phyloP scores from a whole-genome alignment of 2,113 vertebrate genomes.

The Chaetodon auriga region DNA sequence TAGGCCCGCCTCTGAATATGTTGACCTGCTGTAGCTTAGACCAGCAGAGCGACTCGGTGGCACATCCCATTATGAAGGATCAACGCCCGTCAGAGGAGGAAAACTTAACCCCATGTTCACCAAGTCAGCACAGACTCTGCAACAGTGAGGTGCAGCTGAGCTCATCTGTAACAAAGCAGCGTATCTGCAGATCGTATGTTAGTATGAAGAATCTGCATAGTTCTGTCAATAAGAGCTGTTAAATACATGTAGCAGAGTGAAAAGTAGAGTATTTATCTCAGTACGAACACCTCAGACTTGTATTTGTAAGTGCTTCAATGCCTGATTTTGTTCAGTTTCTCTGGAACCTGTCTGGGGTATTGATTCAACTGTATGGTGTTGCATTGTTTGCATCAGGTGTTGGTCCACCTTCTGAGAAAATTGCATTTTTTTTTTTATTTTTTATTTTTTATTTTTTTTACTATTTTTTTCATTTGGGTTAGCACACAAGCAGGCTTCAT shows the following conservation, averaged over 20 bases:
- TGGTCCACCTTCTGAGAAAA: background rate
- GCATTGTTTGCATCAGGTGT: too few relatives aligned
- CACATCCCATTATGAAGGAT: slow-evolving; percentile 84
- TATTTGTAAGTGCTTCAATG: background rate
- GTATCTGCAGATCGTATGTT: background rate
- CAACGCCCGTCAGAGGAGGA: slow-evolving; percentile 60
- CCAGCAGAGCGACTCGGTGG: slow-evolving; percentile 70
- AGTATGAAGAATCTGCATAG: background rate
- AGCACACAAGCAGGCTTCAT: background rate
- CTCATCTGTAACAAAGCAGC: background rate
- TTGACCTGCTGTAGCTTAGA: slow-evolving; percentile 79
- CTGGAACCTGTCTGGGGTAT: background rate
- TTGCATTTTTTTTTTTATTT: too few relatives aligned
- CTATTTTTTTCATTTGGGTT: background rate
- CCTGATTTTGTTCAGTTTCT: background rate
- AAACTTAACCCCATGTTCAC: slow-evolving; percentile 80
- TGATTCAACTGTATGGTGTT: background rate
- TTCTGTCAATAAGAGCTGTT: background rate
- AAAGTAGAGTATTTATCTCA: background rate
- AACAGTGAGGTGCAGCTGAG: background rate
- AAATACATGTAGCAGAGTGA: background rate
- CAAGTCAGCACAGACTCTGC: background rate
- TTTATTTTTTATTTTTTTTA: too few relatives aligned
- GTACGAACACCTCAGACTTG: background rate
- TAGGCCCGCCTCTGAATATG: slow-evolving; percentile 73